phyloP scores from a whole-genome alignment of 2,113 vertebrate genomes.

The Tichodroma muraria region DNA sequence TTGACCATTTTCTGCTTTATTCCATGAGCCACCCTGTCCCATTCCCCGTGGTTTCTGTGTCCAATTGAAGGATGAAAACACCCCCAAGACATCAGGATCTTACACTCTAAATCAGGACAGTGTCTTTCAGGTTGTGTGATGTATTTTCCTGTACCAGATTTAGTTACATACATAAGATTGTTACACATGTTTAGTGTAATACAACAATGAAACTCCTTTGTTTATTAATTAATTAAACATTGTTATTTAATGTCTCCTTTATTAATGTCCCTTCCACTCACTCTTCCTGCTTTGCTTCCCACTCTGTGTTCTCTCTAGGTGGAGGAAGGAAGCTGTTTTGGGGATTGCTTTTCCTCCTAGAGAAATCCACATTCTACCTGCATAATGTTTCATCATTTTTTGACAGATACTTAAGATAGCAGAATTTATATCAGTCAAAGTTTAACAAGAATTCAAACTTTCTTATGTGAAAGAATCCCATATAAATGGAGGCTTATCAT shows the following conservation, averaged over 20 bases:
- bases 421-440: neutral
- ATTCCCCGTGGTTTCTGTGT: neutral
- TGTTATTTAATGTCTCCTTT: no score
- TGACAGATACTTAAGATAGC: neutral
- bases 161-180: neutral
- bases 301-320: neutral
- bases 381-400: neutral
- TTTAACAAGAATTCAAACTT: neutral
- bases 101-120: neutral
- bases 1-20: fast-evolving
- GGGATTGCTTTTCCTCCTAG: neutral
- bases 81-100: neutral
- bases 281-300: neutral
- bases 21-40: neutral
- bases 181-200: neutral
- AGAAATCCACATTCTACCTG: neutral
- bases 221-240: no score
- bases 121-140: neutral
- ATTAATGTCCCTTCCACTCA: neutral
- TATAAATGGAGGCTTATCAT: neutral
- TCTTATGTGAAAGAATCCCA: neutral
- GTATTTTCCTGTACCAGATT: neutral
- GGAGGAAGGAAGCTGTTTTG: neutral
- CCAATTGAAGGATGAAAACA: neutral
- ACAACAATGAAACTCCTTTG: neutral